Evolutionary conservation across 2,797 vertebrate species (phyloP).

Genomic region (Philypnodon macrostomus): DNA sequence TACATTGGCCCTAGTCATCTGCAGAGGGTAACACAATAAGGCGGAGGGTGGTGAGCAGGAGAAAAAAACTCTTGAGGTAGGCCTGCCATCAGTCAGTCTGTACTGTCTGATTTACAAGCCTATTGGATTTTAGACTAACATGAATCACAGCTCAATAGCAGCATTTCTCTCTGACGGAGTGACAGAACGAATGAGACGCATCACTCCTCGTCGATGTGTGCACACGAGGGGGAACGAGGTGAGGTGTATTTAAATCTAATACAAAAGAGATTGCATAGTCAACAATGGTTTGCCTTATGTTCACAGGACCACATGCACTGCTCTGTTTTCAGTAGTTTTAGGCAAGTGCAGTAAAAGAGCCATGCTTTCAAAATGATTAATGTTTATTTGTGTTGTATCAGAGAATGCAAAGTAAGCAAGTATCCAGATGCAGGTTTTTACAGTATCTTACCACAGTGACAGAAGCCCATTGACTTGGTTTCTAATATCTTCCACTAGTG

Average conservation of each 20-base stretch:
- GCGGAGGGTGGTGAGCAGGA: constrained; percentile 4
- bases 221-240: neutral
- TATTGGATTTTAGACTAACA: constrained; percentile 72
- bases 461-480: too few species aligned
- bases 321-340: constrained; percentile 10
- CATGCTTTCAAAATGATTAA: too few species aligned
- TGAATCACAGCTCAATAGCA: constrained; percentile 66
- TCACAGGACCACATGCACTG: constrained; percentile 25
- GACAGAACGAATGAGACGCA: constrained; percentile 65
- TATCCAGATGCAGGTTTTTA: too few species aligned
- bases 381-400: too few species aligned
- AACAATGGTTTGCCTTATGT: constrained; percentile 31
- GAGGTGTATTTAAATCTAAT: constrained; percentile 37
- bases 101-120: constrained; percentile 70
- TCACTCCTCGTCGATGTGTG: constrained; percentile 25
- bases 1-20: constrained; percentile 51
- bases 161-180: constrained; percentile 60
- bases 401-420: too few species aligned
- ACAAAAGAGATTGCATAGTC: constrained; percentile 36
- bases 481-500: too few species aligned
- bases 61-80: constrained; percentile 25
- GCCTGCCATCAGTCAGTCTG: constrained; percentile 49
- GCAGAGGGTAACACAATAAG: constrained; percentile 18
- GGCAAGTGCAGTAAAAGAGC: too few species aligned
- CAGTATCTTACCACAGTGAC: too few species aligned